phyloP scores from a whole-genome alignment of 2,797 vertebrate species.

The Synanceia verrucosa region DNA sequence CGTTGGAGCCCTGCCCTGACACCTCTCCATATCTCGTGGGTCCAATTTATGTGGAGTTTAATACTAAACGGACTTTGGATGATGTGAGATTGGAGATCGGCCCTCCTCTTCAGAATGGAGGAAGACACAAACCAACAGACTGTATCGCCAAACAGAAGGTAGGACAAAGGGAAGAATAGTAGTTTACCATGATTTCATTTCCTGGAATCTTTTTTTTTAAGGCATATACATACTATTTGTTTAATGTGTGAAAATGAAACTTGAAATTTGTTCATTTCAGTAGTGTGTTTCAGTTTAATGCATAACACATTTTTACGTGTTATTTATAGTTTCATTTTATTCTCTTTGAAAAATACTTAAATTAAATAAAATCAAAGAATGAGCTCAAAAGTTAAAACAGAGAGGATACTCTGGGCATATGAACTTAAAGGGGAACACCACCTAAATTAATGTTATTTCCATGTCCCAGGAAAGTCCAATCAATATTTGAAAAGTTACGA shows the following conservation, averaged over 20 bases:
- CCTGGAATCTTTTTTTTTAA: neutral
- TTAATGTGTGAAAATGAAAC: too few relatives aligned
- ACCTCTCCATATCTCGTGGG: slow-evolving; percentile 54
- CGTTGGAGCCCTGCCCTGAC: slow-evolving; percentile 53
- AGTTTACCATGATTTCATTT: neutral
- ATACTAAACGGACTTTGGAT: slow-evolving; percentile 21
- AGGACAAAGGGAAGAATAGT: neutral
- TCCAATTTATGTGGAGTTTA: slow-evolving; percentile 52
- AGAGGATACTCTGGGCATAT: neutral
- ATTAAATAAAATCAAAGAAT: neutral
- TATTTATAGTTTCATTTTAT: neutral
- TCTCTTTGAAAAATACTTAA: neutral
- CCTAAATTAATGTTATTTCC: neutral
- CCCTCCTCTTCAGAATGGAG: slow-evolving; percentile 35
- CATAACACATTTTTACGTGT: neutral
- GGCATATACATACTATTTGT: neutral
- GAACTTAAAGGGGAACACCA: neutral
- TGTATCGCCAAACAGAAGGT: slow-evolving; percentile 70
- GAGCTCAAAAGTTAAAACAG: too few relatives aligned
- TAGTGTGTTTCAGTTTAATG: neutral
- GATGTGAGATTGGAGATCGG: neutral
- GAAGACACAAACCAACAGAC: slow-evolving; percentile 54
- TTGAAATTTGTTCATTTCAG: neutral
- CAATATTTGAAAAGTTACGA: too few relatives aligned
- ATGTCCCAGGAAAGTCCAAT: neutral